Conservation (phyloP, 2,797 vertebrate genomes). For the Trematomus bernacchii region DNA sequence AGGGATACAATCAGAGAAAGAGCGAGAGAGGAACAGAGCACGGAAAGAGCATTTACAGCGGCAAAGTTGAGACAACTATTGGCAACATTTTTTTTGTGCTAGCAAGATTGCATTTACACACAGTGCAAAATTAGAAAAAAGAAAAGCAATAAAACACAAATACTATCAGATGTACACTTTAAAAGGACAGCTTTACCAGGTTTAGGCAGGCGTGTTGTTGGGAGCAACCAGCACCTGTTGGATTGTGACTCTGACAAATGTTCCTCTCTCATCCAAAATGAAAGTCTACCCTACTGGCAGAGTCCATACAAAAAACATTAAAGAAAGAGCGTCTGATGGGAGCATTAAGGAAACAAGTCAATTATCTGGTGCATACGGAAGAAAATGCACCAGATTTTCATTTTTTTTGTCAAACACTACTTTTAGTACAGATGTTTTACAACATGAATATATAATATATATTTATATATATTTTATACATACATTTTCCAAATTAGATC, state of each 20-base stretch:
- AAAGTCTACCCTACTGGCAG: constrained; percentile 55
- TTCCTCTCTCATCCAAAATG: constrained; percentile 72
- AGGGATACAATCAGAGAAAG: constrained; percentile 89
- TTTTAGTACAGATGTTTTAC: constrained; percentile 82
- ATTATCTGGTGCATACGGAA: constrained; percentile 59
- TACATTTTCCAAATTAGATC: constrained; percentile 82
- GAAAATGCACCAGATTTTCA: constrained; percentile 60
- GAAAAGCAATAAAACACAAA: constrained; percentile 86
- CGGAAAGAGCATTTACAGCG: constrained; percentile 94
- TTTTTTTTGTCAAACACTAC: constrained; percentile 73
- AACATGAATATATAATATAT: constrained; percentile 85
- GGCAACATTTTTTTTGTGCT: constrained; percentile 96
- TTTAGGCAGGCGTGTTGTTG: constrained; percentile 83
- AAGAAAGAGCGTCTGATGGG: constrained; percentile 60
- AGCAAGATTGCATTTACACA: constrained; percentile 99
- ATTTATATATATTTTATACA: constrained; percentile 78
- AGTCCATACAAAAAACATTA: constrained; percentile 61
- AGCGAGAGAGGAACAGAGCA: constrained; percentile 77
- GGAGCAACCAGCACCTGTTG: constrained; percentile 74
- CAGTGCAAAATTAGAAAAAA: constrained; percentile 94
- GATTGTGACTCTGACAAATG: constrained; percentile 72
- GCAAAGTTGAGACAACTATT: constrained; percentile 93
- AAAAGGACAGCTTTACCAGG: constrained; percentile 92
- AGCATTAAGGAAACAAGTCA: constrained; percentile 62
- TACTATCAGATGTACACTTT: constrained; percentile 91